Conservation (phyloP, 2,113 vertebrate species). For the Prionailurus viverrinus region DNA sequence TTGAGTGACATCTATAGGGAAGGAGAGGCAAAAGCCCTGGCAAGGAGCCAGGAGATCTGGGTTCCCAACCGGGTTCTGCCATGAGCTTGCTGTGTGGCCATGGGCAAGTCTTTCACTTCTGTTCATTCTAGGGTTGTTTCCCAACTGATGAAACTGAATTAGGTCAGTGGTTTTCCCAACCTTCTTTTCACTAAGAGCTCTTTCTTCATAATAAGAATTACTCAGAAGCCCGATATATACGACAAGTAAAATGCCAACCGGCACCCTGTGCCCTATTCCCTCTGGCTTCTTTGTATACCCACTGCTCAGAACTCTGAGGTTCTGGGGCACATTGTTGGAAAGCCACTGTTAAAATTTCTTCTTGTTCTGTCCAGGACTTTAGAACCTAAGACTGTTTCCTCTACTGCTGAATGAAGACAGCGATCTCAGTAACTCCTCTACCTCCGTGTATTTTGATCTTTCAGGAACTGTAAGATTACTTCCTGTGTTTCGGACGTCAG, state of each 20-base stretch:
- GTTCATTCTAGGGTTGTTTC: background rate
- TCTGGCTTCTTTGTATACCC: background rate
- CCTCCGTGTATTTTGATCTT: background rate
- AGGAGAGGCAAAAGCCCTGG: background rate
- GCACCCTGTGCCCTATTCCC: background rate
- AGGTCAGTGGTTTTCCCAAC: background rate
- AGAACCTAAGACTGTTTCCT: background rate
- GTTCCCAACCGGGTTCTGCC: background rate
- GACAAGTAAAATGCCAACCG: background rate
- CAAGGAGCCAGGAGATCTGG: background rate
- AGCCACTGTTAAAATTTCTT: background rate
- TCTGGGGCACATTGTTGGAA: background rate
- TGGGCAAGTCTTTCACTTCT: background rate
- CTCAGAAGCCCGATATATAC: background rate
- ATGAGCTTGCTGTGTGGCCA: background rate
- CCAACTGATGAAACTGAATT: background rate
- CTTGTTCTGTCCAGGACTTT: background rate
- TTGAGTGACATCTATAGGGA: background rate
- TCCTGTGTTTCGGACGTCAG: background rate
- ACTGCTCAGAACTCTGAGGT: background rate
- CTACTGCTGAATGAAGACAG: background rate
- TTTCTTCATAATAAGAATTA: constrained; percentile 47
- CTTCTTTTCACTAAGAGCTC: constrained; percentile 17
- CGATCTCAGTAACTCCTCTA: background rate
- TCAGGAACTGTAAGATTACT: background rate